Conservation (phyloP, 1,140 invertebrate species). For the Leptonema lineaticorne region DNA sequence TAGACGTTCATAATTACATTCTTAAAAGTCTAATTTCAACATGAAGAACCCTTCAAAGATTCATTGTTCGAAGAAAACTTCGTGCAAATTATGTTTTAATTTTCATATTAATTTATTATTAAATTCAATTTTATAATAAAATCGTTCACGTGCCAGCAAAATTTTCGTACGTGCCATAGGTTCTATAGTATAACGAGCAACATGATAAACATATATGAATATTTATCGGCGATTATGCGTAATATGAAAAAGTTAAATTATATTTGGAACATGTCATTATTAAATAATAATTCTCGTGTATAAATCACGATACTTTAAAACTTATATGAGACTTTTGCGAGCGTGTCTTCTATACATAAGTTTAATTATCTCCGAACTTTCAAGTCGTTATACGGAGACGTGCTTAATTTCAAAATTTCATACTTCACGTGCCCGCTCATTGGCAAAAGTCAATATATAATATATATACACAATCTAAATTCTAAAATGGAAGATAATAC, state of each 20-base stretch:
- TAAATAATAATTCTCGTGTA: background rate
- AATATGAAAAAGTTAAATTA: background rate
- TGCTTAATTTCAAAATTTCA: conserved; percentile 29
- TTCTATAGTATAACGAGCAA: too few relatives aligned
- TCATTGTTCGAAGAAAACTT: too few relatives aligned
- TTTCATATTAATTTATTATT: too few relatives aligned
- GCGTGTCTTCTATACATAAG: background rate
- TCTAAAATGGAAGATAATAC: conserved; percentile 42
- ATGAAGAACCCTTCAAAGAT: too few relatives aligned
- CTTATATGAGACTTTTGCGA: conserved; percentile 3
- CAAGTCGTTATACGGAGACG: conserved; percentile 32
- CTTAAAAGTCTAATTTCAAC: too few relatives aligned
- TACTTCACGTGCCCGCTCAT: background rate
- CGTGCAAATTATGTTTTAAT: too few relatives aligned
- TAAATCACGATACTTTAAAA: conserved; percentile 10
- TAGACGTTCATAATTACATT: too few relatives aligned
- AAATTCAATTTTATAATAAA: too few relatives aligned
- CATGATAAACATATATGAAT: too few relatives aligned
- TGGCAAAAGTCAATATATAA: conserved; percentile 23
- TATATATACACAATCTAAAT: conserved; percentile 41
- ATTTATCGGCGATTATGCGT: too few relatives aligned
- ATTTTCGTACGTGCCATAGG: too few relatives aligned
- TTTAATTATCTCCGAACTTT: conserved; percentile 28
- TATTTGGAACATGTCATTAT: background rate
- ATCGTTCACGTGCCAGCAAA: too few relatives aligned